These are phyloP conservation scores for Euzetes globulus DNA, from an alignment of 2,888 invertebrate genomes.

Conservation along the genomic window DNA sequence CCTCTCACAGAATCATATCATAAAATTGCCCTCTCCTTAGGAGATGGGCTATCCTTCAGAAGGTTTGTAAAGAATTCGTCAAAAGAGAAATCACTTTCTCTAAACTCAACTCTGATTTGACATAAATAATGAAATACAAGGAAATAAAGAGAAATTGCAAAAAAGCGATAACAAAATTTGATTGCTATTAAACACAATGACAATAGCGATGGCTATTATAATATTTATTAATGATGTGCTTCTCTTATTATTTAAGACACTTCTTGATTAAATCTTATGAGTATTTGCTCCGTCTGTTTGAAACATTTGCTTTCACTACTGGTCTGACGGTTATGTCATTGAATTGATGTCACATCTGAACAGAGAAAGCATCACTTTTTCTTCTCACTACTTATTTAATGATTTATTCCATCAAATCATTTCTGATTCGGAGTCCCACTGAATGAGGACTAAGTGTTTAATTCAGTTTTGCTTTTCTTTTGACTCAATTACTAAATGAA, in stretches of 20 bases:
- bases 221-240: constrained; percentile 18
- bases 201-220: constrained; percentile 20
- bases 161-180: constrained; percentile 12
- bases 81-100: neutral
- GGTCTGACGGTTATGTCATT: constrained; percentile 17
- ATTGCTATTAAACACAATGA: constrained; percentile 18
- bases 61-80: neutral
- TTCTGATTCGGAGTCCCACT: neutral
- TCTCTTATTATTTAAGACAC: constrained; percentile 20
- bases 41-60: neutral
- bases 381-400: neutral
- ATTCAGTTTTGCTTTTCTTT: neutral
- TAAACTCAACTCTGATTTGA: neutral
- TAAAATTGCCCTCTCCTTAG: too few relatives aligned
- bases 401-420: neutral
- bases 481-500: too few relatives aligned
- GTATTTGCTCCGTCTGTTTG: too few relatives aligned
- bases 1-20: too few relatives aligned
- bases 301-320: neutral
- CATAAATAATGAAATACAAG: constrained; percentile 24
- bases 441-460: neutral
- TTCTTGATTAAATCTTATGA: neutral
- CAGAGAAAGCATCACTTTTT: neutral
- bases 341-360: constrained; percentile 16
- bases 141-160: neutral